Base-by-base conservation (phyloP, 2,113 vertebrate species). In the Apaloderma vittatum region DNA sequence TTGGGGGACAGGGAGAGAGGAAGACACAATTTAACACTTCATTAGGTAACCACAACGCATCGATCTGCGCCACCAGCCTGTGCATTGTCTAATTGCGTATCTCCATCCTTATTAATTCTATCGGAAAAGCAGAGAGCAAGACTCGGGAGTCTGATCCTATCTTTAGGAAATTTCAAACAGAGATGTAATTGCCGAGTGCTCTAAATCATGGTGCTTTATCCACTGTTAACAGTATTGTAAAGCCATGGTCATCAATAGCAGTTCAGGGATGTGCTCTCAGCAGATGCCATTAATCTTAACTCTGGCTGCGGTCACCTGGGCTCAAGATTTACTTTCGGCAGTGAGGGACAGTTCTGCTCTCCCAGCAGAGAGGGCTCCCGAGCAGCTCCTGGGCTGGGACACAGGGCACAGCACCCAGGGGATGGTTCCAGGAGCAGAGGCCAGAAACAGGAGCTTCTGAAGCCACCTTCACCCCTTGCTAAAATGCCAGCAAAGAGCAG, bases 151-250 rank as follows among this genome's bases (percentile, higher is more conserved):
- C 88, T 61, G 89, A 95, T 78, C 90, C 73, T 84, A 86, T 78
- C 93, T 74, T 96, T 67, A 90, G 83, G 91, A 95, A 92, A 94
- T 95, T 90, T 95, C 91, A 95, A 94, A 95, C 88, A 66, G 88
- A 94, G 91, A 86, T 90, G 85, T 93, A 95, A 95, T 95, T 82
- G 93, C 94, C 0, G 0, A 86, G 71, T 29, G 78, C 91, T 93
- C 6, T 6, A 94, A 82, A 94, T 89, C 91, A 79, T 0, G 2
- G 63, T 34, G 40, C 61, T 91, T 94, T 82, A 95, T 85, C 73
- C 63, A 83, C 92, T 88, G 66, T 52, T 93, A 92, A 72, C 73
- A 72, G 92, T 75, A 81, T 95, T 94, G 93, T 91, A 89, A 96
- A 96, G 84, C 90, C 62, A 34, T 0, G 45, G 84, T 49, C 90